Conservation (phyloP, 2,797 vertebrate genomes). For the Parambassis ranga region DNA sequence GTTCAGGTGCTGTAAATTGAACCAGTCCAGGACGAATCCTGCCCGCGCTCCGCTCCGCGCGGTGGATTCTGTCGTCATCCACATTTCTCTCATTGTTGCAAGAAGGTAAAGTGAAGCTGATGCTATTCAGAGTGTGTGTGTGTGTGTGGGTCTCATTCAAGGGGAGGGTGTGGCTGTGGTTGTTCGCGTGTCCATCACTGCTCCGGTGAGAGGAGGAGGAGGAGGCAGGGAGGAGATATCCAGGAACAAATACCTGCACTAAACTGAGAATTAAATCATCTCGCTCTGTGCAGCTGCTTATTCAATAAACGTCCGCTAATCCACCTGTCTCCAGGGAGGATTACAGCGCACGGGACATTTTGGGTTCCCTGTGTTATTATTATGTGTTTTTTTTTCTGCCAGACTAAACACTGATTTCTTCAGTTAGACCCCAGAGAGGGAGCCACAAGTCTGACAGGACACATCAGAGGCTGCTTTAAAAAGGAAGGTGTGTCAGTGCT, state of each 20-base stretch:
- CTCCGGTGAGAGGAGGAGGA: too few species aligned
- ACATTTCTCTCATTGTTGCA: neutral
- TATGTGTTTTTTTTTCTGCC: neutral
- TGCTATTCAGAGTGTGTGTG: neutral
- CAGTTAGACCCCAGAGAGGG: neutral
- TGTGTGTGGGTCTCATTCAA: neutral
- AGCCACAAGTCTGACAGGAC: conserved; percentile 44
- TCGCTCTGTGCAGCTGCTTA: neutral
- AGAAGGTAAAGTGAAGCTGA: neutral
- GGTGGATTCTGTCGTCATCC: neutral
- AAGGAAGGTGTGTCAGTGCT: too few species aligned
- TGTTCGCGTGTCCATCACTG: conserved; percentile 2
- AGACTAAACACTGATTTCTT: conserved; percentile 5
- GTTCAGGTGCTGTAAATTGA: accelerated
- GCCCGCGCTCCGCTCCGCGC: too few species aligned
- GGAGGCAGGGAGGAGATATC: neutral
- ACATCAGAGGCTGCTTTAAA: too few species aligned
- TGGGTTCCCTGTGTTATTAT: conserved; percentile 5
- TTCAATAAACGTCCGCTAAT: conserved; percentile 49
- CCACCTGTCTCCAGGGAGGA: conserved; percentile 62
- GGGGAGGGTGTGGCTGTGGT: conserved; percentile 65
- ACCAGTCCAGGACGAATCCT: too few species aligned
- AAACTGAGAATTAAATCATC: conserved; percentile 22
- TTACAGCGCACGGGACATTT: conserved; percentile 57
- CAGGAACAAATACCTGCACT: conserved; percentile 40